Evolutionary conservation across 1,140 invertebrate genomes (phyloP), one percentile per base, ranked within the genome.

Genomic region (Drosophila kurseongensis): DNA sequence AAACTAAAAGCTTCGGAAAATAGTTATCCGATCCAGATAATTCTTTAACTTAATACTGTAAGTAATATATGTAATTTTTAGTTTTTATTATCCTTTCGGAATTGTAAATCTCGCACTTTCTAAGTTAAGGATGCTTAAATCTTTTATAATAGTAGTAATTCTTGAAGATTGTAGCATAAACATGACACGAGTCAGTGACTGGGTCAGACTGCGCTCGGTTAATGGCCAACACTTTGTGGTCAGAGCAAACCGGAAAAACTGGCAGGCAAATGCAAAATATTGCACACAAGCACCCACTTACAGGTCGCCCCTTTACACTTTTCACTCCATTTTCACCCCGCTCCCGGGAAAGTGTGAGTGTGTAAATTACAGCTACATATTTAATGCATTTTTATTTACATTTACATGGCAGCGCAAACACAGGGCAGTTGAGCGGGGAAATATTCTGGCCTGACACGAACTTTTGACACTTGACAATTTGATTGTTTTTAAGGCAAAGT

Each of bases 391-490:
- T 88, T 86, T 84, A 85, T 85, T 74, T 80, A 79, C 62, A 88
- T 82, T 79, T 75, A 54, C 55, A 65, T 78, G 67, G 56, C 50
- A 32, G 52, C 13, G 32, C 35, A 66, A 29, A 65, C 65, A 32
- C 36, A 12, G 44, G n/a, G 29, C 36, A 10, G 44, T 41, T 18
- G 66, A 41, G 55, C 48, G 45, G 42, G 36, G 38, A 32, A 38
- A 50, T 42, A 40, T 52, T 27, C 47, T 62, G 63, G 45, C 7
- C 60, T 68, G 56, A 72, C 57, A 78, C 74, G 75, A 83, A 77
- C 82, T 73, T 79, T 88, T 86, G 82, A 88, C 82, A 86, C 79
- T 86, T 86, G 82, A 88, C 82, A 86, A 82, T 80, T 77, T 86
- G 82, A 86, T 86, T 86, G 82, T 86, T 88, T 82, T 86, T 82